These are phyloP conservation scores for Pao palembangensis DNA, from an alignment of 2,113 vertebrate species.

Conservation along the genomic window DNA sequence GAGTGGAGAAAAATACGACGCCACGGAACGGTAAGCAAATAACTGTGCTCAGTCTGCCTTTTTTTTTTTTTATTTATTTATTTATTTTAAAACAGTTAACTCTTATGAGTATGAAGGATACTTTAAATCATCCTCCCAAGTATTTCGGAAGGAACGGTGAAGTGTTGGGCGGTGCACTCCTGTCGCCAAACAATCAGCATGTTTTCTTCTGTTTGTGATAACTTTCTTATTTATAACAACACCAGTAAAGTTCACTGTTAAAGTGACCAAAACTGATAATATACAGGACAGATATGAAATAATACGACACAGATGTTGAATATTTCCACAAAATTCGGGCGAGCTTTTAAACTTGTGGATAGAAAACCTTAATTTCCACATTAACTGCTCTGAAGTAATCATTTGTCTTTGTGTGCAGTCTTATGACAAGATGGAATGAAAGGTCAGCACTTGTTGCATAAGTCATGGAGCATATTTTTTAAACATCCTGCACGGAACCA, in stretches of 20 bases:
- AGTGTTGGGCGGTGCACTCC: slow-evolving; percentile 43
- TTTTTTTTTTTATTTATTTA: not conserved
- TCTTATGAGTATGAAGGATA: not conserved
- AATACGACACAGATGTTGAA: no score
- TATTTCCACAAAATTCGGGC: no score
- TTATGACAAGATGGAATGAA: slow-evolving; percentile 9
- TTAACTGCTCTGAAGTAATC: no score
- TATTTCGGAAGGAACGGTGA: slow-evolving; percentile 27
- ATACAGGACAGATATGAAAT: no score
- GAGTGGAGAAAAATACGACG: not conserved
- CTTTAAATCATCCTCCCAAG: slow-evolving; percentile 45
- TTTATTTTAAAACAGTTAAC: not conserved
- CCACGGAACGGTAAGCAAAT: slow-evolving; percentile 25
- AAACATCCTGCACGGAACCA: slow-evolving; percentile 45
- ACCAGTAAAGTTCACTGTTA: no score
- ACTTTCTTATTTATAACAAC: no score
- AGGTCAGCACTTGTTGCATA: slow-evolving; percentile 42
- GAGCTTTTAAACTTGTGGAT: no score
- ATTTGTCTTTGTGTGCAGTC: not conserved
- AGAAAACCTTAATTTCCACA: no score
- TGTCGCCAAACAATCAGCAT: slow-evolving; percentile 10
- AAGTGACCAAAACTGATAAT: no score
- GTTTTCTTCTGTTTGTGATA: slow-evolving; percentile 17
- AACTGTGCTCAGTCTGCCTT: no score
- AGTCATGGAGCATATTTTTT: slow-evolving; percentile 28